Evolutionary conservation across 2,797 vertebrate species (phyloP), one percentile per base, ranked within the genome.

Genomic region (Poecilia gillii): DNA sequence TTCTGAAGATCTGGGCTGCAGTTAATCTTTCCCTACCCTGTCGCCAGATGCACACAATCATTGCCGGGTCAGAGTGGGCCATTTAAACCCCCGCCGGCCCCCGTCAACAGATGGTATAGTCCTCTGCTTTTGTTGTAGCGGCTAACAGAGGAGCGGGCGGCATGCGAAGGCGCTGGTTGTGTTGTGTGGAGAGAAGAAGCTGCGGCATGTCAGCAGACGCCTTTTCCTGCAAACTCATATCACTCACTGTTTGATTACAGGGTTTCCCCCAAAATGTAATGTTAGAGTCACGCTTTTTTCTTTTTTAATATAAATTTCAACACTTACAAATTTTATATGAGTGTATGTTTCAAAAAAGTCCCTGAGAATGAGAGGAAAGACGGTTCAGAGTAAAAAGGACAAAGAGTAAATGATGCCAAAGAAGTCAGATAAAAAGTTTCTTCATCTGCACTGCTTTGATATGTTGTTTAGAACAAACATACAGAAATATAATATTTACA

Each of bases 101-200:
- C 71, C 68, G 72, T 72, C 80, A 55, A 90, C 93, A 93, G 93
- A 91, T 94, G 92, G 83, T 84, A 68, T 53, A 80, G 86, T 86
- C 74, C 53, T 90, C 76, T 81, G 59, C 47, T 91, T 36, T 86
- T 88, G 83, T 85, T 89, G 75, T 64, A 84, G 77, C 75, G 8
- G 81, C 81, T 77, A 64, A 87, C 49, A 73, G 89, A 91, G 84
- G 82, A 80, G 79, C 78, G 68, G 8, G 78, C 72, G 16, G 6
- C 84, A 90, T 85, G 92, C 89, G 20, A 53, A 53, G 49, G 6
- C 49, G 49, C 49, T 81, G 86, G 83, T 79, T 88, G 74, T 6
- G 16, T 87, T 68, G 49, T 84, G 85, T 64, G 79, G 75, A 78
- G 84, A 85, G 82, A 85, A 89, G 87, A 84, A 91, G 85, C 62